Evolutionary conservation across 2,113 vertebrate species (phyloP).

Genomic region (Cynocephalus volans): DNA sequence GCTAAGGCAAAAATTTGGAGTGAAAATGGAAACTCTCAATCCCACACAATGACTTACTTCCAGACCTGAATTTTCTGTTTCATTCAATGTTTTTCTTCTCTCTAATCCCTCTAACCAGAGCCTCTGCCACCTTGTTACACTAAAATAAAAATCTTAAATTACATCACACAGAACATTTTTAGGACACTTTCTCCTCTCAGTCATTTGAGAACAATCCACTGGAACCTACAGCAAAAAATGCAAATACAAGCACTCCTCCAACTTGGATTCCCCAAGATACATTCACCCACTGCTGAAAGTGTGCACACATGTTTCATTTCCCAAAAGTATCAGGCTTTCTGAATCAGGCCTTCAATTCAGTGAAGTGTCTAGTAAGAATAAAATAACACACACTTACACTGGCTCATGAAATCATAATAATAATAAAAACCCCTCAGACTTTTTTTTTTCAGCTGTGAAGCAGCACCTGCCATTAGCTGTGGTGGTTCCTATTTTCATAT

Average conservation of each 20-base stretch:
- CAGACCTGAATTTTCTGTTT: not conserved
- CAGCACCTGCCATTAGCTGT: slow-evolving; percentile 94
- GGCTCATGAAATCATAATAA: slow-evolving; percentile 66
- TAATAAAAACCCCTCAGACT: slow-evolving; percentile 69
- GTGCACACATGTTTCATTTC: not conserved
- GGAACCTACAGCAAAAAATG: not conserved
- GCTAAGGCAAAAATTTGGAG: not conserved
- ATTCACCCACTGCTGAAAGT: not conserved
- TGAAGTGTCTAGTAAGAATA: slow-evolving; percentile 44
- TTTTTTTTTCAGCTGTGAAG: slow-evolving; percentile 86
- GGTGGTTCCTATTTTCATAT: slow-evolving; percentile 94
- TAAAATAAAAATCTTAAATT: not conserved
- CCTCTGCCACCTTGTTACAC: not conserved
- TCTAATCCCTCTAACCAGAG: not conserved
- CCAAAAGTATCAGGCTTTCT: not conserved
- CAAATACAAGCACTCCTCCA: not conserved
- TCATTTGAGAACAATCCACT: not conserved
- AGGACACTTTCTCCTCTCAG: not conserved
- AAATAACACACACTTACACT: not conserved
- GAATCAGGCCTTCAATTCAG: slow-evolving; percentile 39
- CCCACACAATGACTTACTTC: not conserved
- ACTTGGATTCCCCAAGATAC: not conserved
- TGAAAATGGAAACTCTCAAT: not conserved
- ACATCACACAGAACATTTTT: not conserved
- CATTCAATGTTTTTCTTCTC: not conserved